Evolutionary conservation across 2,888 invertebrate genomes (phyloP).

Genomic region (Camptogramma bilineatum): DNA sequence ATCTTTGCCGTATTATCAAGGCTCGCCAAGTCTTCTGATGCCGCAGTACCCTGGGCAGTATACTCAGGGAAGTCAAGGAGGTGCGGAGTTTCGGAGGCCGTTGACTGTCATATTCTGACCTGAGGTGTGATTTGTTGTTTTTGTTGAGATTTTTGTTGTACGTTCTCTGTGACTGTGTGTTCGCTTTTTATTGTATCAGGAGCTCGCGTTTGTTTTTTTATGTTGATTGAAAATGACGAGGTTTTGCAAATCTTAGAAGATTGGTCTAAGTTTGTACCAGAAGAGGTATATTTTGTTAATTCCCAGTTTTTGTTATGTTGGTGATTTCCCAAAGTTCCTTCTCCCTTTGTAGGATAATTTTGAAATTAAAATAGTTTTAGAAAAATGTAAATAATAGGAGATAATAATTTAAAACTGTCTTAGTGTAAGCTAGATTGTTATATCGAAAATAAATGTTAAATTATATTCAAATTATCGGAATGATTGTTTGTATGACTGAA

Average conservation of each 20-base stretch:
- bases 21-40: conserved; percentile 87
- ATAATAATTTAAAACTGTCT: conserved; percentile 39
- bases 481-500: conserved; percentile 34
- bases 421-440: conserved; percentile 34
- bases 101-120: conserved; percentile 93
- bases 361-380: conserved; percentile 30
- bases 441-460: conserved; percentile 24
- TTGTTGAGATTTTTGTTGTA: conserved; percentile 43
- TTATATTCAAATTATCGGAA: conserved; percentile 19
- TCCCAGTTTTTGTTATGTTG: conserved; percentile 50
- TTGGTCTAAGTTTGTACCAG: conserved; percentile 19
- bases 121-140: conserved; percentile 72
- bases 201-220: conserved; percentile 6
- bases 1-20: conserved; percentile 85
- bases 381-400: conserved; percentile 40
- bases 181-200: neutral
- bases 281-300: conserved; percentile 23
- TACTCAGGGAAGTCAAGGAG: conserved; percentile 83
- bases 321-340: conserved; percentile 70
- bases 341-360: conserved; percentile 54
- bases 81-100: conserved; percentile 90
- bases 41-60: conserved; percentile 88
- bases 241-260: conserved; percentile 22
- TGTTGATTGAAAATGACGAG: conserved; percentile 4
- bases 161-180: conserved; percentile 46